Percentiles rank a stretch among this genome's conserved stretches.
Evolutionary conservation across 2,888 invertebrate genomes (phyloP).

Genomic region (Spodoptera exigua): DNA sequence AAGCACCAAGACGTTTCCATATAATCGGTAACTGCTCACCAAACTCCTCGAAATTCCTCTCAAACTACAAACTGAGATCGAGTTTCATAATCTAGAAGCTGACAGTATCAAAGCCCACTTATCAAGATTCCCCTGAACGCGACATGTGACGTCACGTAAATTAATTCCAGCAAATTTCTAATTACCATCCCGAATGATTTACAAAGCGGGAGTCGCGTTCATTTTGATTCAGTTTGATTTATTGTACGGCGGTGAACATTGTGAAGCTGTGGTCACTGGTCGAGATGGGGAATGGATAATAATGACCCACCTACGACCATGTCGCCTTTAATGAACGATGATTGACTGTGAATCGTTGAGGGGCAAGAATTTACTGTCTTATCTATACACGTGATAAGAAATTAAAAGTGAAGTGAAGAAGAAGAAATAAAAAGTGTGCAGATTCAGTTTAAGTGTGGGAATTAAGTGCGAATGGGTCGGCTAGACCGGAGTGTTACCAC

Average conservation of each 20-base stretch:
- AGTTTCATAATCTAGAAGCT: conserved; percentile 29
- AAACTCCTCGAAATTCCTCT: conserved; percentile 4
- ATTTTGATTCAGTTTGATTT: conserved; percentile 55
- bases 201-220: conserved; percentile 49
- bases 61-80: conserved; percentile 27
- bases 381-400: too few species aligned
- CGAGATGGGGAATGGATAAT: conserved; percentile 32
- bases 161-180: conserved; percentile 55
- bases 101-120: conserved; percentile 29
- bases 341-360: conserved; percentile 6
- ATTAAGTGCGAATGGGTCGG: too few species aligned
- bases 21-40: too few species aligned
- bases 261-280: conserved; percentile 30
- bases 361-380: too few species aligned
- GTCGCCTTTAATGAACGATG: conserved; percentile 27
- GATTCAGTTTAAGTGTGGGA: too few species aligned
- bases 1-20: too few species aligned
- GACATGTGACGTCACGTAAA: conserved; percentile 39
- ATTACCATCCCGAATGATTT: conserved; percentile 52
- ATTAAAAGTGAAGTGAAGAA: too few species aligned
- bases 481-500: too few species aligned
- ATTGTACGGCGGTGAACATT: conserved; percentile 28
- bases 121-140: conserved; percentile 24
- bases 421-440: too few species aligned
- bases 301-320: conserved; percentile 39